These are phyloP conservation scores for Aurelia aurita DNA, from an alignment of 30 jellyfish, hydroid and myxozoan species.

Conservation along the genomic window DNA sequence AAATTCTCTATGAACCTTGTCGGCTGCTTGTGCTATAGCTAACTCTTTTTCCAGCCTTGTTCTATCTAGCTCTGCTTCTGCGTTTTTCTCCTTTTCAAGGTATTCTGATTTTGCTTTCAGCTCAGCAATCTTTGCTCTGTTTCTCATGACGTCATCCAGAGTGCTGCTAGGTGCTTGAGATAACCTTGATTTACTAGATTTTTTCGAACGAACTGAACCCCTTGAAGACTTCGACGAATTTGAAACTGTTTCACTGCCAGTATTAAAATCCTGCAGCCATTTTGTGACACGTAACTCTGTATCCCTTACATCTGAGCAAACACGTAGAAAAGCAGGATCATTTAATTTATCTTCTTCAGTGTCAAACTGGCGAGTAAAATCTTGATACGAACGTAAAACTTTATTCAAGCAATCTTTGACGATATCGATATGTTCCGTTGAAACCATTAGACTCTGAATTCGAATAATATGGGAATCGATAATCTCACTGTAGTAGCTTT, in stretches of 20 bases:
- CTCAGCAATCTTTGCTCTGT: conserved; percentile 52
- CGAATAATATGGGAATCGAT: conserved; percentile 4
- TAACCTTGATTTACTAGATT: conserved; percentile 40
- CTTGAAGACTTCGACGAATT: conserved; percentile 28
- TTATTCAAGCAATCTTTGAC: conserved; percentile 21
- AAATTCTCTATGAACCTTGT: conserved; percentile 41
- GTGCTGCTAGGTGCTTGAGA: conserved; percentile 24
- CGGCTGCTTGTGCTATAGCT: conserved; percentile 63
- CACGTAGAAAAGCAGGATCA: conserved; percentile 3
- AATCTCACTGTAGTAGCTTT: conserved; percentile 24
- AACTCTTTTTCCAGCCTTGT: conserved; percentile 58
- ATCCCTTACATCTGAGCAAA: background rate
- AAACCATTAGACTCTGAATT: conserved; percentile 25
- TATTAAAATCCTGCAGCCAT: conserved; percentile 17
- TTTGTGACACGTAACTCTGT: conserved; percentile 28
- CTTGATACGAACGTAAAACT: conserved; percentile 28
- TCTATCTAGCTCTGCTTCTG: conserved; percentile 59
- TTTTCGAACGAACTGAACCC: conserved; percentile 49
- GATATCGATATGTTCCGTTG: conserved; percentile 8
- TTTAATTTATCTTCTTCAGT: conserved; percentile 19
- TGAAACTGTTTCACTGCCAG: conserved; percentile 16
- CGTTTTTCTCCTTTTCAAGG: conserved; percentile 55
- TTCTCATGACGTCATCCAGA: conserved; percentile 44
- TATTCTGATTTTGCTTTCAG: conserved; percentile 40
- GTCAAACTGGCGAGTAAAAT: conserved; percentile 32